A percentile compares a stretch with the other conserved stretches of the same genome.
Evolutionary conservation across 2,797 vertebrate genomes (phyloP).

Genomic region (Sebastes steindachneri): DNA sequence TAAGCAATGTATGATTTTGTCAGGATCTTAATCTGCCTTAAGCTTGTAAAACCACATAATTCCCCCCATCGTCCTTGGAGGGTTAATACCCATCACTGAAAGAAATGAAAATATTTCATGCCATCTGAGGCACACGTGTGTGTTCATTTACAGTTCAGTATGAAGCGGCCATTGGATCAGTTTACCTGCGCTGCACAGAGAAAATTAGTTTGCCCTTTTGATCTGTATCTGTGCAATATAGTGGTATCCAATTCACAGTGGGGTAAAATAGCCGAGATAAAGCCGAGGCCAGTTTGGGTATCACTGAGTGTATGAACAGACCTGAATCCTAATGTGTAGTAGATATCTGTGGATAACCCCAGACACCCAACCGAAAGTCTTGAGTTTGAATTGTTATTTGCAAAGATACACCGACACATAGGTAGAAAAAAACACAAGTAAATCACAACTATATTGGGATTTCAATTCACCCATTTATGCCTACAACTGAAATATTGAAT

Average conservation of each 20-base stretch:
- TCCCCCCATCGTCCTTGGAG: neutral
- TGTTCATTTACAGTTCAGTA: slow-evolving; percentile 3
- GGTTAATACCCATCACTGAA: slow-evolving; percentile 28
- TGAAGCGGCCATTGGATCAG: neutral
- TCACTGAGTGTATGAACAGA: neutral
- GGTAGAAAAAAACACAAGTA: neutral
- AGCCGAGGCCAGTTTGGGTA: slow-evolving; percentile 28
- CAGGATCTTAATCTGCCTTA: slow-evolving; percentile 37
- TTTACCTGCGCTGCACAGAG: slow-evolving; percentile 24
- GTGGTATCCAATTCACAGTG: slow-evolving; percentile 49
- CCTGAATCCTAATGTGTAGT: slow-evolving; percentile 37
- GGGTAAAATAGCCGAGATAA: slow-evolving; percentile 42
- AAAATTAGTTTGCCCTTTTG: slow-evolving; percentile 61
- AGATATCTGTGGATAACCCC: slow-evolving; percentile 2
- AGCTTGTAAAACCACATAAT: slow-evolving; percentile 16
- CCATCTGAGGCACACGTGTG: slow-evolving; percentile 10
- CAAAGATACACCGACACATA: neutral
- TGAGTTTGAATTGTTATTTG: neutral
- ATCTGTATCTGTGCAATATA: slow-evolving; percentile 25
- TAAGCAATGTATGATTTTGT: slow-evolving; percentile 21
- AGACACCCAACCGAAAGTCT: neutral
- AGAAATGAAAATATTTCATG: slow-evolving; percentile 5
- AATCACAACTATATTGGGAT: neutral
- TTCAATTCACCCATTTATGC: neutral
- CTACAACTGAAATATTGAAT: too few species aligned